Evolutionary conservation across 2,888 invertebrate genomes (phyloP).

Genomic region (Drosophila maculinotata): DNA sequence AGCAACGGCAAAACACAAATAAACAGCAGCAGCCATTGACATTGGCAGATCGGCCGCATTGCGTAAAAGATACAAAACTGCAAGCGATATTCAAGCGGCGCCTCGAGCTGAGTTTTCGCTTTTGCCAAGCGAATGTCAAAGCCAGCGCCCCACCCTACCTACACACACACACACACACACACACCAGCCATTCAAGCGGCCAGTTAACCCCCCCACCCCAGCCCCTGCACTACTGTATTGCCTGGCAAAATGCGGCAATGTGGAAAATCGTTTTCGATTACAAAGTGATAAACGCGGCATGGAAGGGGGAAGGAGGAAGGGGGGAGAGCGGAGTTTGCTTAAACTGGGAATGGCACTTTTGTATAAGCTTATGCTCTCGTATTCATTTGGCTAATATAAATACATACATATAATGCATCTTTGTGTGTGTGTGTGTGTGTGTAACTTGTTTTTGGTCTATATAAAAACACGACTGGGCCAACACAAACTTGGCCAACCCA

Average conservation of each 20-base stretch:
- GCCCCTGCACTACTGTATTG: constrained; percentile 9
- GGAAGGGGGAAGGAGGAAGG: neutral
- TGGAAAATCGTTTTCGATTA: constrained; percentile 67
- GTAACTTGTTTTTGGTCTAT: neutral
- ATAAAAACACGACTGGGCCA: constrained; percentile 1
- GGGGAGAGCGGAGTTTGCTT: neutral
- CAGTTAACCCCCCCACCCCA: constrained; percentile 10
- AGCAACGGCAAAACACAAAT: constrained; percentile 18
- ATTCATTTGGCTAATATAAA: neutral
- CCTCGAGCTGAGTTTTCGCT: constrained; percentile 43
- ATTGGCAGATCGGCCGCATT: constrained; percentile 47
- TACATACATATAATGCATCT: neutral
- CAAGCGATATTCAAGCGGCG: constrained; percentile 30
- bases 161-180: neutral
- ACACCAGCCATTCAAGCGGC: constrained; percentile 38
- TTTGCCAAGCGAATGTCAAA: constrained; percentile 57
- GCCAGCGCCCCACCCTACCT: constrained; percentile 38
- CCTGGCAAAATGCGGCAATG: constrained; percentile 59
- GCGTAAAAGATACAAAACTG: constrained; percentile 47
- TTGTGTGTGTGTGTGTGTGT: neutral
- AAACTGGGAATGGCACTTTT: constrained; percentile 7
- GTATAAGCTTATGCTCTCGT: neutral
- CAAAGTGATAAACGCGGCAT: constrained; percentile 36
- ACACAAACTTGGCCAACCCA: neutral
- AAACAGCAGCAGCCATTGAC: constrained; percentile 51